Evolutionary conservation across 2,888 invertebrate species (phyloP), one percentile per base, ranked within the genome.

Genomic region (Heteromyza rotundicornis): DNA sequence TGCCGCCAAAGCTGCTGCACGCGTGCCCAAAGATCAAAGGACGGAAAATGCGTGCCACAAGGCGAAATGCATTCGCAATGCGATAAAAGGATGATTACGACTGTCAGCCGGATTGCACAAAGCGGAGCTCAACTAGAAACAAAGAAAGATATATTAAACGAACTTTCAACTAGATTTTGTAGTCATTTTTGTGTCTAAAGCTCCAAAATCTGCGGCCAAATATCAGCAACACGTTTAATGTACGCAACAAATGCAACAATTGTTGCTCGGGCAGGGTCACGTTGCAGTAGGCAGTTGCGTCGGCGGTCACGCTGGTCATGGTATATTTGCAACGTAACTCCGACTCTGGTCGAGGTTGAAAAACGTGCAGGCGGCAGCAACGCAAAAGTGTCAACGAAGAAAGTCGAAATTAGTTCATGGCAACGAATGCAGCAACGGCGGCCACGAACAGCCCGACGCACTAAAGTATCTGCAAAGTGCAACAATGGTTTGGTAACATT

Each of bases 201-300:
- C 7, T 27, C 27, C 7, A 27, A 27, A 27, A 27, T 27, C 27
- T 7, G 10, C 7, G 7, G 27, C 7, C 27, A 27, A n/a, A 40
- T n/a, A 40, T 10, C 40, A 40, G 40, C 40, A 40, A n/a, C 40
- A 40, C 40, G 40, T n/a, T 10, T 27, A 5, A 10, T 3, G 40
- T n/a, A 40, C 40, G 40, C 40, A 40, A n/a, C 40, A n/a, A 40
- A 40, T n/a, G 40, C 40, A 40, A 10, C 40, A 40, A 40, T n/a
- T 3, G n/a, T n/a, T 3, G 40, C 12, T 3, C 40, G 10, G 40
- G 40, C 40, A 40, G 40, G 40, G 40, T n/a, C 10, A n/a, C 40
- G 40, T 40, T 10, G 40, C 40, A 40, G 16, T n/a, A 7, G 40
- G 2, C 3, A 7, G 40, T 40, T 32, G 32, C 40, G 40, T 40